Base-by-base conservation (phyloP, 1,140 invertebrate genomes). In the Hyphantria cunea region DNA sequence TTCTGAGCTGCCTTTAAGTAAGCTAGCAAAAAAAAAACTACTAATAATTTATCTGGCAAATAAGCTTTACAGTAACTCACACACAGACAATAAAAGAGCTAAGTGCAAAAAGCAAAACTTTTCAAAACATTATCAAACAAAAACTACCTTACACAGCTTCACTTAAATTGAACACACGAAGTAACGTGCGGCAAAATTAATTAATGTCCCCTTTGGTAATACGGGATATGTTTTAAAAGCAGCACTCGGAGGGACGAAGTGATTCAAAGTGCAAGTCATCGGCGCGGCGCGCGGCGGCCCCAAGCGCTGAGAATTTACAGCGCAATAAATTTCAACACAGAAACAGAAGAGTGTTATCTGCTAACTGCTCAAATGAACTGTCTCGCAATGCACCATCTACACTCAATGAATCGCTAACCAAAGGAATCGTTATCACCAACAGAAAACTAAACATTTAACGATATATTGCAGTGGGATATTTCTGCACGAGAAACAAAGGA, bases 291-390 rank as follows among this genome's bases (percentile, higher is more conserved):
- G 15, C n/a, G 15, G 14, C 42, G 31, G 42, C 32, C 10, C 12
- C 25, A 5, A 8, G 33, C 25, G 9, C 48, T 44, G 41, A 64
- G 71, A 79, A 85, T 86, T 86, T 85, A 84, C 78, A 78, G 63
- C 64, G 80, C 72, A 77, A 83, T 86, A 88, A 84, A 86, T 86
- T 79, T 76, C 52, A 74, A 74, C 72, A 50, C 68, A 79, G 76
- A 68, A 74, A 78, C 74, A 79, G 68, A 68, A 69, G 64, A 84
- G 68, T 70, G 73, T 84, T 85, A 86, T 86, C 81, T 78, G 66
- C 77, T 78, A 84, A 85, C 78, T 78, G 76, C 66, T 73, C 75
- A 78, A 89, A 86, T 86, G 78, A 81, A 89, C 81, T 82, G 80
- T 81, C 55, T 61, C 51, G 31, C 47, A 42, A 25, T 14, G 12